Evolutionary conservation across 1,140 invertebrate genomes (phyloP), one percentile per base, ranked within the genome.

Genomic region (Maniola jurtina): DNA sequence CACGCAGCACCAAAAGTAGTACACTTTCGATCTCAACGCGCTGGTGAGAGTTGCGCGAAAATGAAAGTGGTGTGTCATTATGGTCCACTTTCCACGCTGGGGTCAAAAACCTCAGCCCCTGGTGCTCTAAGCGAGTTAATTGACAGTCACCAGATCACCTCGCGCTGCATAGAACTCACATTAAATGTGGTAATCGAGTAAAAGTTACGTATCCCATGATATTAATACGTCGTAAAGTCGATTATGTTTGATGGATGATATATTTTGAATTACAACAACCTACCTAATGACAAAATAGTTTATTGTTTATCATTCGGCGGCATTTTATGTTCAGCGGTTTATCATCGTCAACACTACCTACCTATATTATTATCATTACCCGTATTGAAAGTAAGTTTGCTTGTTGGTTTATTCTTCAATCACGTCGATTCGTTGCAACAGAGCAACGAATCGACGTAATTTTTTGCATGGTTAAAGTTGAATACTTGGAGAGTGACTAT

Each of bases 41-140:
- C 81, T 70, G 77, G 88, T 89, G 88, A 90, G 88, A 90, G 88
- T 87, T 88, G 82, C 82, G 81, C 79, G 88, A 90, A 90, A 90
- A 89, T 83, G 88, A 90, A 90, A 90, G 88, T 90, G 85, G 80
- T 90, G 73, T 84, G 78, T 81, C 83, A 88, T 88, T 86, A 88
- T 90, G 84, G 78, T 90, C 84, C 81, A 90, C 88, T 90, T 90
- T 90, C 86, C 81, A 86, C 75, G 69, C 55, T 64, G 75, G 71
- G 88, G 86, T 89, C 81, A 86, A 86, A 77, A 79, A 87, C 81
- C 88, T 73, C 70, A 14, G 64, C 52, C 62, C 61, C 58, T 62
- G 63, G 48, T 60, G 45, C 40, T 59, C 54, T 66, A 64, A 62
- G 67, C 66, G 45, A 69, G 52, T 72, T 75, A 75, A 77, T 75